phyloP scores from a whole-genome alignment of 2,113 vertebrate species.

The Trematomus loennbergii region DNA sequence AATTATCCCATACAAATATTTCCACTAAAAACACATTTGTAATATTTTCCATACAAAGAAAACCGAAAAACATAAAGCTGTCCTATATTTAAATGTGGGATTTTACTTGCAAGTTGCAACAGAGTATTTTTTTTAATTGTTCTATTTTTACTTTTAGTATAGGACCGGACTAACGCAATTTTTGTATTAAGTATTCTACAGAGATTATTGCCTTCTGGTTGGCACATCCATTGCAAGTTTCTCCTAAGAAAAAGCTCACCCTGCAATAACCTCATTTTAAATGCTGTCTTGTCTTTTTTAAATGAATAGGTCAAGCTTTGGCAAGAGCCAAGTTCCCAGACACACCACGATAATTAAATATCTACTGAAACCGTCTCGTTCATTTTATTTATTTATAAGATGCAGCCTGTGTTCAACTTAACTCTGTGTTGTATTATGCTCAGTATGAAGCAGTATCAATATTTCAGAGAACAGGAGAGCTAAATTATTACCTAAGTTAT shows the following conservation, averaged over 20 bases:
- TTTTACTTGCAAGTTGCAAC: not conserved
- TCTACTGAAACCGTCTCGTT: not conserved
- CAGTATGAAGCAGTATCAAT: not conserved
- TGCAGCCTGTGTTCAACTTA: not conserved
- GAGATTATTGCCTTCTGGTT: not conserved
- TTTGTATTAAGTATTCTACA: not conserved
- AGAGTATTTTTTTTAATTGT: not conserved
- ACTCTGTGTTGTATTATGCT: not conserved
- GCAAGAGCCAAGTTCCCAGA: not conserved
- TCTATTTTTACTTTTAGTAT: not conserved
- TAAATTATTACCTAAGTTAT: not conserved
- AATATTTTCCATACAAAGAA: not conserved
- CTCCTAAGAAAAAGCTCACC: not conserved
- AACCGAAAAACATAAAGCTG: not conserved
- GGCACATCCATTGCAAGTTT: not conserved
- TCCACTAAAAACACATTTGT: too few relatives aligned
- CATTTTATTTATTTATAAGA: not conserved
- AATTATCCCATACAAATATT: not conserved
- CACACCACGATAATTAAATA: not conserved
- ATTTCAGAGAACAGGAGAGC: conserved; percentile 12
- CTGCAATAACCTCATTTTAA: not conserved
- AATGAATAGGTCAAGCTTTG: not conserved
- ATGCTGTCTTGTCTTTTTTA: not conserved
- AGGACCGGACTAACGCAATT: not conserved
- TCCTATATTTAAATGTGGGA: not conserved